Base-by-base conservation (phyloP, 2,797 vertebrate genomes). In the Esox masquinongy region DNA sequence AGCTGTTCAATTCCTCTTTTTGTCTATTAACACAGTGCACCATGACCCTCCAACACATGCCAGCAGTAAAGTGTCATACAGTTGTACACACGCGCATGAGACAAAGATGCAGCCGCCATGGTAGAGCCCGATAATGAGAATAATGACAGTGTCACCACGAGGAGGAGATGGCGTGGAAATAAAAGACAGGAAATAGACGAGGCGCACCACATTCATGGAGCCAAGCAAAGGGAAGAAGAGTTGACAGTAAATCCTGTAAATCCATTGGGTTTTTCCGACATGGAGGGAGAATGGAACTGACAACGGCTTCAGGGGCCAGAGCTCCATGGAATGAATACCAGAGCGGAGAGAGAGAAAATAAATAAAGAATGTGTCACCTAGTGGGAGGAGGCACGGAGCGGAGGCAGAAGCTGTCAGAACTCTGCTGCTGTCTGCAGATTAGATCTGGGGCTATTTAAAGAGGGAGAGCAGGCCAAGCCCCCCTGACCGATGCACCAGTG, bases 361-460 rank as follows among this genome's bases (percentile, higher is more conserved):
- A 93, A 92, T 90, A 93, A 90, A 93, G 82, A 92, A 91, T 89
- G 88, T 91, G 91, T 92, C 92, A 93, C 89, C 89, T 89, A 90
- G 88, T 90, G 87, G 90, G 91, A 91, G 92, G 89, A 92, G 90
- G 84, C 81, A 78, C 56, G 68, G 76, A 78, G 88, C 88, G 89
- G 87, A 86, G 88, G 89, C 89, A 87, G 86, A 82, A 92, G 90
- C 92, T 94, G 92, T 94, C 93, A 94, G 90, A 91, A 93, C 88
- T 92, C 84, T 91, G 85, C 89, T 91, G 91, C 89, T 93, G 92
- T 93, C 92, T 91, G 91, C 90, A 93, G 92, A 94, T 94, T 93
- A 91, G 86, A 94, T 93, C 91, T 90, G 83, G 82, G 87, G 90
- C 91, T 92, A 93, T 94, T 93, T 93, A 92, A 90, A 77, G 73